phyloP scores from a whole-genome alignment of 1,140 invertebrate species.

The Geopemphigus sp. region DNA sequence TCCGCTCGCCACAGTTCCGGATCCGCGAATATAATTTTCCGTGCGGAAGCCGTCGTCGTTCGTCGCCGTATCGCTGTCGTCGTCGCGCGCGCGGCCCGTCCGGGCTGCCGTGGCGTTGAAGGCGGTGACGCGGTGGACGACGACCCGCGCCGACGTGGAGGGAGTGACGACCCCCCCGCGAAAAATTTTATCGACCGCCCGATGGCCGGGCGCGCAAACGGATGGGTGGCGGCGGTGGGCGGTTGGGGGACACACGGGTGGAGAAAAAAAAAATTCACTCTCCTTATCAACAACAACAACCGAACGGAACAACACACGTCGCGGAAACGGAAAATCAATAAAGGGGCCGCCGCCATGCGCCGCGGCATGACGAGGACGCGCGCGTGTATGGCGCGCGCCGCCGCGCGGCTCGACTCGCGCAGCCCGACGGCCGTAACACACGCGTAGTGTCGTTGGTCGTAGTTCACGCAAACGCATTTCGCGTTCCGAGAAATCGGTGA shows the following conservation, averaged over 20 bases:
- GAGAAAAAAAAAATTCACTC: constrained; percentile 34
- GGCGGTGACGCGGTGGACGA: background rate
- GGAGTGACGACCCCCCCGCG: constrained; percentile 14
- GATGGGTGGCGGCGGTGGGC: too few relatives aligned
- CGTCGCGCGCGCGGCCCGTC: background rate
- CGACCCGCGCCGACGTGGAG: background rate
- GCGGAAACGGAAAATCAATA: constrained; percentile 33
- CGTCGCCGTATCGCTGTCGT: background rate
- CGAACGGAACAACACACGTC: background rate
- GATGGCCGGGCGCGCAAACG: background rate
- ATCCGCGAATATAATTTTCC: constrained; percentile 16
- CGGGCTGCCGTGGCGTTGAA: background rate
- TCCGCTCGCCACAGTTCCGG: constrained; percentile 30
- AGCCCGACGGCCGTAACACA: background rate
- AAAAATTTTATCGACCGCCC: constrained; percentile 38
- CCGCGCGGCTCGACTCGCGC: background rate
- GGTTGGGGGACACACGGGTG: too few relatives aligned
- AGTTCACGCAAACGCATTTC: constrained; percentile 10
- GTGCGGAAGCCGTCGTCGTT: background rate
- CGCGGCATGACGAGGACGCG: background rate
- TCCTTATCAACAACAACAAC: constrained; percentile 45
- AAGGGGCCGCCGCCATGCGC: constrained; percentile 17
- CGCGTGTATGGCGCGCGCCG: background rate
- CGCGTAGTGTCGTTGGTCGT: constrained; percentile 3
- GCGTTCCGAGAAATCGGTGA: background rate